These are phyloP conservation scores for Takifugu flavidus DNA, from an alignment of 2,113 vertebrate species.

Conservation along the genomic window DNA sequence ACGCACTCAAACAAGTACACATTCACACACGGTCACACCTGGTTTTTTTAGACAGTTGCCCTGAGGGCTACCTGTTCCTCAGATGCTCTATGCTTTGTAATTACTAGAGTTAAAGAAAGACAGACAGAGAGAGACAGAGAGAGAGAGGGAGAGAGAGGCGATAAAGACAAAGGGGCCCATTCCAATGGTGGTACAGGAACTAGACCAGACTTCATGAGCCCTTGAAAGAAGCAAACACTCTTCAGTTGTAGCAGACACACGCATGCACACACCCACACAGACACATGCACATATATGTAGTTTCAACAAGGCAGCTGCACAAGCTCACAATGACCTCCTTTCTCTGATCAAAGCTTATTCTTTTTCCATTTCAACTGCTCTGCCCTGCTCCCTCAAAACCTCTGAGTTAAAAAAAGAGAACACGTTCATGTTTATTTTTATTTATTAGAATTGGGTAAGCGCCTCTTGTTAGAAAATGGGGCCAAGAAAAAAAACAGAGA, in stretches of 20 bases:
- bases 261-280: neutral
- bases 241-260: constrained; percentile 2
- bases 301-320: constrained; percentile 19
- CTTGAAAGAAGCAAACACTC: constrained; percentile 29
- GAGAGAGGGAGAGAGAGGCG: constrained; percentile 10
- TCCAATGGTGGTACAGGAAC: constrained; percentile 51
- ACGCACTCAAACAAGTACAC: constrained; percentile 27
- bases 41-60: constrained; percentile 66
- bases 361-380: constrained; percentile 16
- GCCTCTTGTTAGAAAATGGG: constrained; percentile 31
- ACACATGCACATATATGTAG: constrained; percentile 3
- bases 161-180: constrained; percentile 53
- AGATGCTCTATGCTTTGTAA: constrained; percentile 72
- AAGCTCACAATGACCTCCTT: constrained; percentile 13
- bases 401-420: constrained; percentile 16
- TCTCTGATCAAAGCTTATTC: constrained; percentile 24
- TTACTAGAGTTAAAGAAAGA: constrained; percentile 61
- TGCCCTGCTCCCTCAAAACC: constrained; percentile 22
- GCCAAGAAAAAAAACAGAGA: neutral
- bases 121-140: constrained; percentile 21
- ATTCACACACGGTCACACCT: constrained; percentile 65
- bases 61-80: constrained; percentile 68
- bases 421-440: constrained; percentile 22
- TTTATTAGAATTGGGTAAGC: constrained; percentile 38
- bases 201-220: constrained; percentile 51